phyloP scores from a whole-genome alignment of 2,113 vertebrate species.

The Otis tarda region DNA sequence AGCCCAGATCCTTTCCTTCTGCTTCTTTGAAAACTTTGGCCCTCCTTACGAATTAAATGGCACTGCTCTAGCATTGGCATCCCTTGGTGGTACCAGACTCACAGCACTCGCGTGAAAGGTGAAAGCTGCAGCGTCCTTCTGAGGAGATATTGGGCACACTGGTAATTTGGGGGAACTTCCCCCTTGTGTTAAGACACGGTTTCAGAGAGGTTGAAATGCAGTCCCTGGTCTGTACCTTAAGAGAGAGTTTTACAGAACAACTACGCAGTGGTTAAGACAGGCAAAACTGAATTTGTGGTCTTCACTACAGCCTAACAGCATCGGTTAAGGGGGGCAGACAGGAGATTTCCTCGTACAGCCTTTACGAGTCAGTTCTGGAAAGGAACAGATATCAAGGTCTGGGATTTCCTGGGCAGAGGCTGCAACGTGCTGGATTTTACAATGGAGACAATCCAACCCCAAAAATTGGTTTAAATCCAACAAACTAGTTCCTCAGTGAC shows the following conservation, averaged over 20 bases:
- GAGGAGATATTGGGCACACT: neutral
- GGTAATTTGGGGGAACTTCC: neutral
- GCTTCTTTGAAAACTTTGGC: neutral
- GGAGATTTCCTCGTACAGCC: neutral
- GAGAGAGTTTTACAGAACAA: neutral
- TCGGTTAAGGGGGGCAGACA: neutral
- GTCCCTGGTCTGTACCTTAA: neutral
- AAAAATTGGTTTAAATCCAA: neutral
- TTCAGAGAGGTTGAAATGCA: neutral
- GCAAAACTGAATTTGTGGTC: neutral
- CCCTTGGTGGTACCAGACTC: neutral
- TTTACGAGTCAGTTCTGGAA: neutral
- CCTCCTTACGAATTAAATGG: neutral
- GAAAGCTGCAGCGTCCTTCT: neutral
- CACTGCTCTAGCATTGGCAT: neutral
- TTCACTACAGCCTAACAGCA: neutral
- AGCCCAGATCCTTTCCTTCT: neutral
- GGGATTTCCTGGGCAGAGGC: neutral
- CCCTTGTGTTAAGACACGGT: neutral
- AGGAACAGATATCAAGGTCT: neutral
- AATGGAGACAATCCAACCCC: neutral
- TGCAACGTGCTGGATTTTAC: neutral
- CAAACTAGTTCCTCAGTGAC: neutral
- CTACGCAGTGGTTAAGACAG: neutral
- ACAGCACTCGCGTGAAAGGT: accelerated